Conservation (phyloP, 2,888 invertebrate genomes). For the Ormyrus nitidulus region DNA sequence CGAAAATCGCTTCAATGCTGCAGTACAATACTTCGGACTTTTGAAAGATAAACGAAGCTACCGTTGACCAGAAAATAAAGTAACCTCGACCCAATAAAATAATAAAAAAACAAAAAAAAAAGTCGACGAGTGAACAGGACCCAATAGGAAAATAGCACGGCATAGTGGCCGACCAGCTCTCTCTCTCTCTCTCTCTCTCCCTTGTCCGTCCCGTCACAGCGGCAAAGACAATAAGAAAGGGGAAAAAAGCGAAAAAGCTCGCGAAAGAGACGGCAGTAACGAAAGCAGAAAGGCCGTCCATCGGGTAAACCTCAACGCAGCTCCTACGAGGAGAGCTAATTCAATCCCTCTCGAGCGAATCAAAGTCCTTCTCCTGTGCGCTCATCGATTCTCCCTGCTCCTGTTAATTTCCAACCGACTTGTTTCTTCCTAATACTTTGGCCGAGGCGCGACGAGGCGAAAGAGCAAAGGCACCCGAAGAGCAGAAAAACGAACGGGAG, state of each 20-base stretch:
- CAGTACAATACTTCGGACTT: background rate
- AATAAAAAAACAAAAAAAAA: constrained; percentile 2
- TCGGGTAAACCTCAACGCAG: background rate
- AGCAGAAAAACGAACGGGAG: no score
- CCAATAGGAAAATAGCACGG: constrained; percentile 13
- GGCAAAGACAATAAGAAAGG: constrained; percentile 21
- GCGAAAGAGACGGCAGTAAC: background rate
- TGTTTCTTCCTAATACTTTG: background rate
- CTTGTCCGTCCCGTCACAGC: background rate
- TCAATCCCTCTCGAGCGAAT: constrained; percentile 21
- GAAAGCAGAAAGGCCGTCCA: background rate
- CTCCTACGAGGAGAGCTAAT: constrained; percentile 12
- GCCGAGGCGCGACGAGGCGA: background rate
- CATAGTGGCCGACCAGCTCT: constrained; percentile 10
- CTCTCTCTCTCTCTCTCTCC: background rate
- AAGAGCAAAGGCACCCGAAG: no score
- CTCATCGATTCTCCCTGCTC: background rate
- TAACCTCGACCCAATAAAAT: background rate
- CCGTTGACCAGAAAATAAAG: constrained; percentile 1
- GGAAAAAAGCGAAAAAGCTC: background rate
- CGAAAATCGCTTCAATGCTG: no score
- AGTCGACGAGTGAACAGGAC: background rate
- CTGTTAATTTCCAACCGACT: constrained; percentile 33
- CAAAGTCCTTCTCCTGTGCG: background rate
- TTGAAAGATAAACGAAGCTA: background rate